These are phyloP conservation scores for Hemibagrus guttatus DNA, from an alignment of 2,797 vertebrate species.

Conservation along the genomic window DNA sequence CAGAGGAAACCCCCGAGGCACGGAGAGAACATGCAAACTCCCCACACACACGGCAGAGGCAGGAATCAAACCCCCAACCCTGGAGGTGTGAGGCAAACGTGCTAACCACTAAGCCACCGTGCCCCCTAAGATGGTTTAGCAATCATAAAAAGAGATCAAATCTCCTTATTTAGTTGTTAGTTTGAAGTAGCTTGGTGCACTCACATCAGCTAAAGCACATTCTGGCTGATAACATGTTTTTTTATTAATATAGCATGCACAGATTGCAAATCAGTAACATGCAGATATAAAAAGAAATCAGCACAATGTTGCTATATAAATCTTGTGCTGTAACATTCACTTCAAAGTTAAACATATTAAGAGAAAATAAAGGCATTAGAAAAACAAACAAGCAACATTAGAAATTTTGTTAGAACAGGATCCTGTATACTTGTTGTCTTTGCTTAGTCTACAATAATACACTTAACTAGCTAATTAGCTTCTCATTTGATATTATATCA, in stretches of 20 bases:
- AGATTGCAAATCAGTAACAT: background rate
- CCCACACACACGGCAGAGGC: too few species aligned
- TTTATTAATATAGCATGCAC: background rate
- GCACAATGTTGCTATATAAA: background rate
- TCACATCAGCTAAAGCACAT: background rate
- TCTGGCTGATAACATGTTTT: background rate
- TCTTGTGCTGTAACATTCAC: background rate
- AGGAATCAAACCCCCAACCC: too few species aligned
- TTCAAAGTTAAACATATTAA: background rate
- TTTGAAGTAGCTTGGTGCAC: background rate
- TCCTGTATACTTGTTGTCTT: background rate
- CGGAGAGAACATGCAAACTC: too few species aligned
- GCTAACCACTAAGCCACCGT: too few species aligned
- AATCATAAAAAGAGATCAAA: background rate
- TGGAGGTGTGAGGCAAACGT: too few species aligned
- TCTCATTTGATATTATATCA: background rate
- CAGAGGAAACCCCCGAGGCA: too few species aligned
- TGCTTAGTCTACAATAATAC: background rate
- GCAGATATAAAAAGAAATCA: background rate
- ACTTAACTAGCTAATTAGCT: background rate
- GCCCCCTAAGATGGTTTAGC: too few species aligned
- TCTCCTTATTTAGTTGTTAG: background rate
- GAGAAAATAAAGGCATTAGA: background rate
- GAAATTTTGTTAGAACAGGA: background rate
- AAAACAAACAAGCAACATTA: background rate